These are phyloP conservation scores for Nymphicus hollandicus DNA, from an alignment of 2,113 vertebrate genomes.

Conservation along the genomic window DNA sequence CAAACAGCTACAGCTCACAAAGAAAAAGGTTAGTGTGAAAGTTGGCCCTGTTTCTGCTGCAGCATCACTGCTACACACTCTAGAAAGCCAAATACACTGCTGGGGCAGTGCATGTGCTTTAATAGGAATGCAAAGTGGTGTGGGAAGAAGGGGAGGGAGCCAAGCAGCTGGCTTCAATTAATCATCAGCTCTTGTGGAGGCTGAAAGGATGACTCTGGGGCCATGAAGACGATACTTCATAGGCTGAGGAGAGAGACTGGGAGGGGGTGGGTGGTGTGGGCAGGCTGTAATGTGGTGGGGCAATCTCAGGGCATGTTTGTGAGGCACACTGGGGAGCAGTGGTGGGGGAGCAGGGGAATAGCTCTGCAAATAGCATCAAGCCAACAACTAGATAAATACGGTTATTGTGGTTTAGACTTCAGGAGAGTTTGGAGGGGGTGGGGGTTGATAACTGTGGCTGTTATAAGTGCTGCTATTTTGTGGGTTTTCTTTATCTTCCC, in stretches of 20 bases:
- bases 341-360: neutral
- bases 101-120: neutral
- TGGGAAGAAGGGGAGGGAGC: neutral
- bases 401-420: neutral
- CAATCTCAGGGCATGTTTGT: rapidly evolving
- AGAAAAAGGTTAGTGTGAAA: neutral
- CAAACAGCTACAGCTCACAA: neutral
- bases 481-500: neutral
- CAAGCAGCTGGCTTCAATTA: neutral
- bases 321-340: rapidly evolving
- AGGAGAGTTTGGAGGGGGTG: neutral
- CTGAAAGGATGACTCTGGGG: neutral
- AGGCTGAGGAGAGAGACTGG: neutral
- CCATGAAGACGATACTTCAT: neutral
- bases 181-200: neutral
- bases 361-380: neutral
- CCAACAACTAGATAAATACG: neutral
- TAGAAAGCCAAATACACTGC: neutral
- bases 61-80: neutral
- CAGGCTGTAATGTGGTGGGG: neutral
- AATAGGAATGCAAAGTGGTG: neutral
- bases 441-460: neutral
- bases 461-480: neutral
- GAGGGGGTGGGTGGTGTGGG: neutral
- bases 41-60: neutral